Evolutionary conservation across 2,888 invertebrate genomes (phyloP).

Genomic region (Vannuccia rotundouncinata): DNA sequence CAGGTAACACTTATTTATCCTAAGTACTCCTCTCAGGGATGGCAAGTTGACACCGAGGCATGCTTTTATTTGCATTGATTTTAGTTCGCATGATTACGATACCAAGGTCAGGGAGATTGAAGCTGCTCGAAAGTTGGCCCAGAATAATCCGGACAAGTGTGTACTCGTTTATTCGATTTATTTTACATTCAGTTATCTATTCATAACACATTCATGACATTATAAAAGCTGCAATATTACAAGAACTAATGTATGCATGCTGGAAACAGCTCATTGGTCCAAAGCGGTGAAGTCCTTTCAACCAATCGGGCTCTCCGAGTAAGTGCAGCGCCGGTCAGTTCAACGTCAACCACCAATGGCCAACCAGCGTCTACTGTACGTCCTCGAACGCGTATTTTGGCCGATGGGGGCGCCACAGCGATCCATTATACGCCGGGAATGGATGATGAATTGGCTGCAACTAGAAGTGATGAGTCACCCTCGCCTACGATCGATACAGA

Average conservation of each 20-base stretch:
- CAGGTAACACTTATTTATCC: too few relatives aligned
- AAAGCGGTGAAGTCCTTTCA: slow-evolving; percentile 62
- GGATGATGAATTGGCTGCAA: neutral
- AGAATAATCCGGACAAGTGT: neutral
- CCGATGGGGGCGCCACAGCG: neutral
- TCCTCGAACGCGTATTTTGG: too few relatives aligned
- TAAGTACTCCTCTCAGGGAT: too few relatives aligned
- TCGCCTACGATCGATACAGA: neutral
- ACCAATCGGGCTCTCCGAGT: neutral
- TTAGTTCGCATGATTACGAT: neutral
- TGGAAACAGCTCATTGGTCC: slow-evolving; percentile 59
- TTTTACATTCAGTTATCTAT: too few relatives aligned
- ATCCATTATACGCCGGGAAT: neutral
- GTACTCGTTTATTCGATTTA: neutral
- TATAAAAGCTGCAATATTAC: too few relatives aligned
- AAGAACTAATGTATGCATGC: too few relatives aligned
- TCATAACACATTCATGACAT: too few relatives aligned
- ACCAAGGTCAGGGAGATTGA: neutral
- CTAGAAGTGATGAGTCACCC: neutral
- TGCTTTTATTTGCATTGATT: slow-evolving; percentile 34
- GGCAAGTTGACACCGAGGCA: too few relatives aligned
- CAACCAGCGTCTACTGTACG: too few relatives aligned
- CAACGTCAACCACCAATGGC: neutral
- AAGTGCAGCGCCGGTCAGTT: neutral
- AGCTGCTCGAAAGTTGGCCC: neutral